Base-by-base conservation (phyloP, 2,113 vertebrate species). In the Amblyopsis rosae region DNA sequence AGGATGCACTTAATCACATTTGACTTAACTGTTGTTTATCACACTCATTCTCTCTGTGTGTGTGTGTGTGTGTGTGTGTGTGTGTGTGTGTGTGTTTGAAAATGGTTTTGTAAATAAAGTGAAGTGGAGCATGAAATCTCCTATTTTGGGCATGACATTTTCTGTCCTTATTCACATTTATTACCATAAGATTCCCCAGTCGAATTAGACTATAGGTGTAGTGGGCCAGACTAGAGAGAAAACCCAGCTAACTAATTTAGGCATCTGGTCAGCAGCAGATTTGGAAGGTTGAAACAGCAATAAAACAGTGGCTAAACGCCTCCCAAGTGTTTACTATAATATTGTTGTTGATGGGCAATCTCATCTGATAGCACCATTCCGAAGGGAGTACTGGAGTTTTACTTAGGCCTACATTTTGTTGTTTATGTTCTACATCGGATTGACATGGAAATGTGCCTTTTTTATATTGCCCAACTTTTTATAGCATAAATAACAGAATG, bases 231-330 rank as follows among this genome's bases (percentile, higher is more conserved):
- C 41, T 8, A 17, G 15, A 41, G 6, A 62, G 11, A 15, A 73
- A 33, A 57, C 59, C 41, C 47, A 60, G 55, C 47, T 66, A 72
- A 63, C 67, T 82, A 26, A 70, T 82, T 26, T 26, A 26, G 26
- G 26, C 62, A 59, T 64, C 48, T 47, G 65, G 33, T 46, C 1
- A 5, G 70, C 66, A 73, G 73, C 69, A 65, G 69, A 57, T 67
- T 75, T 51, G 16, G 33, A 46, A 15, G 41, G 33, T 47, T 49
- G 49, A 59, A 72, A 56, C 45, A 54, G 50, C 35, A n/a, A 46
- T 11, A 48, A 35, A 48, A 32, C 58, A 75, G 77, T 10, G 75
- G 59, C 61, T 61, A 45, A 72, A 70, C 64, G 63, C 35, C 35
- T 26, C 26, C 26, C 1, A 26, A 26, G 26, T 26, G 26, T 26